These are phyloP conservation scores for Drosophila cracens DNA, from an alignment of 2,888 invertebrate genomes.

Conservation along the genomic window DNA sequence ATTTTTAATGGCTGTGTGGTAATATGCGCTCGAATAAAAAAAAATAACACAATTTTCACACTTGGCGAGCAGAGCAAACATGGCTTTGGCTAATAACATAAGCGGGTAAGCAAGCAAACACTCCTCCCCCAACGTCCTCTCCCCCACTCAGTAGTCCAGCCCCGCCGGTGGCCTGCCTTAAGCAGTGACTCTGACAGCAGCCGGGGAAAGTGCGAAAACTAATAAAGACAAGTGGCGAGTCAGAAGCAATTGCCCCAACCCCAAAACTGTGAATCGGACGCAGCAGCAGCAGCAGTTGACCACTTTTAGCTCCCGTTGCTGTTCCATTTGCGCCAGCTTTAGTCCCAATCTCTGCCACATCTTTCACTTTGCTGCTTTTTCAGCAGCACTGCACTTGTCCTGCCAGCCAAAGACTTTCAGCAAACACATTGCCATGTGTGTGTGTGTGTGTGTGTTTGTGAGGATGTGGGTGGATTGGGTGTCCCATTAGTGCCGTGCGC, in stretches of 20 bases:
- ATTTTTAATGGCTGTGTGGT: background rate
- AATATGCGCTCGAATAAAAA: slow-evolving; percentile 2
- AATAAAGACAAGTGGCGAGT: slow-evolving; percentile 81
- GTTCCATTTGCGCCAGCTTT: slow-evolving; percentile 18
- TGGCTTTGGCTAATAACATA: slow-evolving; percentile 76
- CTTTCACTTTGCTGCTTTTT: slow-evolving; percentile 47
- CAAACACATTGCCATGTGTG: slow-evolving; percentile 65
- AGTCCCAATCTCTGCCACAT: slow-evolving; percentile 53
- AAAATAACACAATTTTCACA: slow-evolving; percentile 66
- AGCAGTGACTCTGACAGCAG: slow-evolving; percentile 52
- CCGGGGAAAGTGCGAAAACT: slow-evolving; percentile 60
- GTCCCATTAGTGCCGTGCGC: slow-evolving; percentile 75
- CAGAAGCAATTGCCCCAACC: slow-evolving; percentile 61
- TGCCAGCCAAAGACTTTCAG: slow-evolving; percentile 65
- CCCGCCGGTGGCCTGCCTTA: background rate
- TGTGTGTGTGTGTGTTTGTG: background rate
- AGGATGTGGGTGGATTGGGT: slow-evolving; percentile 15
- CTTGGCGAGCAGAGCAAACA: slow-evolving; percentile 62
- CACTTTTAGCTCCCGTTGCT: slow-evolving; percentile 10
- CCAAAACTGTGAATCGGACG: background rate
- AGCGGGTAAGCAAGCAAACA: slow-evolving; percentile 70
- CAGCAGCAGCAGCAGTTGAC: background rate
- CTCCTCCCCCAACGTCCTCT: background rate
- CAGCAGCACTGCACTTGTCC: slow-evolving; percentile 44
- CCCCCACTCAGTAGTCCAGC: background rate